phyloP scores from a whole-genome alignment of 2,797 vertebrate genomes.

The Chanos chanos region DNA sequence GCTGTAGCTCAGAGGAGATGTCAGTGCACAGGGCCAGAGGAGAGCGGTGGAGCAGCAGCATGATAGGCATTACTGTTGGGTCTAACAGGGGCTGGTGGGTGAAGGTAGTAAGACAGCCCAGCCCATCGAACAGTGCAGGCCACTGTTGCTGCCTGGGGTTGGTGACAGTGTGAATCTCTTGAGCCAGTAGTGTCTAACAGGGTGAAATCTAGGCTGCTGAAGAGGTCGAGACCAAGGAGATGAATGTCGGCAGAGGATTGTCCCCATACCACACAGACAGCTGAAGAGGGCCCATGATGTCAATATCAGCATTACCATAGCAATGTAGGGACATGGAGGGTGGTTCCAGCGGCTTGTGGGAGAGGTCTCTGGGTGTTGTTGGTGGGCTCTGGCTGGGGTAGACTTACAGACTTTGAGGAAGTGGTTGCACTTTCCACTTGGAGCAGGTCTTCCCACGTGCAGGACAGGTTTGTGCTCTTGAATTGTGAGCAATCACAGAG shows the following conservation, averaged over 20 bases:
- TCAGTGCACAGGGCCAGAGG: too few relatives aligned
- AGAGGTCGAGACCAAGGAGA: conserved; percentile 4
- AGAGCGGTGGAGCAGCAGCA: conserved; percentile 4
- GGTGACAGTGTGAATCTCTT: conserved; percentile 2
- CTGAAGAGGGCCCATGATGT: background rate
- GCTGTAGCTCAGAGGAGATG: too few relatives aligned
- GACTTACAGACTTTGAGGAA: background rate
- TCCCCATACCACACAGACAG: background rate
- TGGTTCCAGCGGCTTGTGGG: background rate
- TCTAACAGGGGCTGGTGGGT: conserved; percentile 11
- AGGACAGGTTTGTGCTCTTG: background rate
- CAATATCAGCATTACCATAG: conserved; percentile 3
- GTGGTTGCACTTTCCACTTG: background rate
- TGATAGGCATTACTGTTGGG: background rate
- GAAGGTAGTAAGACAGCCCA: conserved; percentile 10
- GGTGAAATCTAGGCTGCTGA: conserved; percentile 1
- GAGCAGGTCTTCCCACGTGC: background rate
- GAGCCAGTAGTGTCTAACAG: background rate
- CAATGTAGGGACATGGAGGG: background rate
- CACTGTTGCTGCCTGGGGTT: conserved; percentile 5
- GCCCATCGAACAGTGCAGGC: conserved; percentile 3
- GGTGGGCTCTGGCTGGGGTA: background rate
- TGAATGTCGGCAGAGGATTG: background rate
- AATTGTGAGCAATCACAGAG: background rate
- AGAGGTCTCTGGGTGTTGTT: background rate